phyloP scores from a whole-genome alignment of 2,888 invertebrate genomes.

The Pantelozetes paolii region DNA sequence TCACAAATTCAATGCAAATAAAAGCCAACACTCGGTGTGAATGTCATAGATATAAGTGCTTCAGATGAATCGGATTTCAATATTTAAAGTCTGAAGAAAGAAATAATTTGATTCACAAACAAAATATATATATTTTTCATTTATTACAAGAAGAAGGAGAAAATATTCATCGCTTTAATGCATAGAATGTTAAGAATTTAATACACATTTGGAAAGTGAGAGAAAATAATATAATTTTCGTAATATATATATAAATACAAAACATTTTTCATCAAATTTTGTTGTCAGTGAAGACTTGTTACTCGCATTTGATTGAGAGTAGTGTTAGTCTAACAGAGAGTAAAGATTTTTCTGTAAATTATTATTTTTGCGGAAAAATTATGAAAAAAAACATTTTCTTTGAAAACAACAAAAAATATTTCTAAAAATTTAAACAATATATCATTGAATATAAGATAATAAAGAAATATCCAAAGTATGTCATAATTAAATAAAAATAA shows the following conservation, averaged over 20 bases:
- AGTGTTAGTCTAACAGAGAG: too few species aligned
- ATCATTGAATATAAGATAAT: slow-evolving; percentile 1
- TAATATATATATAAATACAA: too few species aligned
- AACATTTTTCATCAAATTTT: too few species aligned
- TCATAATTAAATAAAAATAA: background rate
- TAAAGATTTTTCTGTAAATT: too few species aligned
- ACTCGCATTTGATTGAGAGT: too few species aligned
- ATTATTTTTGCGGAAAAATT: background rate
- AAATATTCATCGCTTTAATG: too few species aligned
- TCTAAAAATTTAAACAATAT: background rate
- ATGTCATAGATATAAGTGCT: slow-evolving; percentile 2
- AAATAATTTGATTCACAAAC: background rate
- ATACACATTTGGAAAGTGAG: too few species aligned
- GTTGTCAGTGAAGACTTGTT: too few species aligned
- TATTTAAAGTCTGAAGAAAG: background rate
- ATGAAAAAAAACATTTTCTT: background rate
- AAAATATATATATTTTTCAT: background rate
- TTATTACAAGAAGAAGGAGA: background rate
- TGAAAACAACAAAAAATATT: background rate
- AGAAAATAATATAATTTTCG: too few species aligned
- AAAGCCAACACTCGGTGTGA: background rate
- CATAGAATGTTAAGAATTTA: too few species aligned
- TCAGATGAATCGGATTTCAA: background rate
- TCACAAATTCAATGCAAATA: slow-evolving; percentile 1
- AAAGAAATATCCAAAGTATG: background rate